Evolutionary conservation across 2,113 vertebrate genomes (phyloP).

Genomic region (Cariama cristata): DNA sequence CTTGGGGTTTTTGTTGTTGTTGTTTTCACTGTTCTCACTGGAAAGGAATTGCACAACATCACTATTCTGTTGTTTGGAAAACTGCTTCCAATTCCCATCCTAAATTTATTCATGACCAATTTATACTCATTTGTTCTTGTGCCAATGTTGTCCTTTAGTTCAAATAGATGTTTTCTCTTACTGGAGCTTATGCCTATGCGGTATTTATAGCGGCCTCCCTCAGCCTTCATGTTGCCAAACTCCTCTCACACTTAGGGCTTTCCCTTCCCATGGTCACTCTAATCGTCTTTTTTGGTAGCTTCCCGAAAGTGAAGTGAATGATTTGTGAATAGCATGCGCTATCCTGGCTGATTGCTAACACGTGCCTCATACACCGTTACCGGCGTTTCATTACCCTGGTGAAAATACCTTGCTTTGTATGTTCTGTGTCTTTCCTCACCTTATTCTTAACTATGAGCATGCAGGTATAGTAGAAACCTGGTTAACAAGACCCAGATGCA

Average conservation of each 20-base stretch:
- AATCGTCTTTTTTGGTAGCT: background rate
- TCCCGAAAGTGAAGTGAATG: background rate
- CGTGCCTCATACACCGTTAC: background rate
- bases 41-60: conserved; percentile 29
- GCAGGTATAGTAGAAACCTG: background rate
- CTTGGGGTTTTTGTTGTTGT: background rate
- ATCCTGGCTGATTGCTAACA: background rate
- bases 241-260: background rate
- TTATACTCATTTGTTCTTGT: conserved; percentile 49
- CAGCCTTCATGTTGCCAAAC: background rate
- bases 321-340: background rate
- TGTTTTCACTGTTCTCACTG: conserved; percentile 4
- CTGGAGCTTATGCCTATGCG: background rate
- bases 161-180: conserved; percentile 45
- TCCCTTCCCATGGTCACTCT: background rate
- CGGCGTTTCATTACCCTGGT: background rate
- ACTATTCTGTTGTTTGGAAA: conserved; percentile 36
- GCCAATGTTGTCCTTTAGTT: conserved; percentile 48
- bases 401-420: background rate
- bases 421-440: background rate
- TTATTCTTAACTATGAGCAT: background rate
- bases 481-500: background rate
- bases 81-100: conserved; percentile 18
- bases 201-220: background rate
- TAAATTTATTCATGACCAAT: conserved; percentile 62